These are phyloP conservation scores for Rhagologus leucostigma DNA, from an alignment of 2,113 vertebrate genomes.

Conservation along the genomic window DNA sequence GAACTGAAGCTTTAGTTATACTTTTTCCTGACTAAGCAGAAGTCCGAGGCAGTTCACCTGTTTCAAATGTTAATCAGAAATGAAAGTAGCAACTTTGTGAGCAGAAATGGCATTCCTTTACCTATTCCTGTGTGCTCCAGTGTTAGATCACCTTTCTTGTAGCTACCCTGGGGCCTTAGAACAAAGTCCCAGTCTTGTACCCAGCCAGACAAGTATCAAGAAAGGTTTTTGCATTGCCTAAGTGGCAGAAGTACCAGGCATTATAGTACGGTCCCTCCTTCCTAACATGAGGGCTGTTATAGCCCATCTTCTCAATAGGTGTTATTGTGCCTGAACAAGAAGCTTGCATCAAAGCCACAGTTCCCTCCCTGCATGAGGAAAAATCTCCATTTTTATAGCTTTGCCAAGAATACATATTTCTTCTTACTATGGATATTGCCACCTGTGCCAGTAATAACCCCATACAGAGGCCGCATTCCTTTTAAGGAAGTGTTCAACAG, in stretches of 20 bases:
- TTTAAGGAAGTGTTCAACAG: neutral
- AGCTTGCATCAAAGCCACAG: neutral
- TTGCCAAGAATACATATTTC: neutral
- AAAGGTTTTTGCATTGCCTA: neutral
- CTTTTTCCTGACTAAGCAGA: neutral
- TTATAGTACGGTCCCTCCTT: neutral
- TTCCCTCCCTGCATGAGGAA: neutral
- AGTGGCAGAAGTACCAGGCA: neutral
- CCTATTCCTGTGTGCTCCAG: neutral
- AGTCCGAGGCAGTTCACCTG: neutral
- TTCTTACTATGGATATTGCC: neutral
- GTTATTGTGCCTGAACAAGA: neutral
- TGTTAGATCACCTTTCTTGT: neutral
- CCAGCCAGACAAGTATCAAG: neutral
- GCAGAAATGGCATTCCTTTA: neutral
- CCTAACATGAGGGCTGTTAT: neutral
- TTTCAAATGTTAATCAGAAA: neutral
- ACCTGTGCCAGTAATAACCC: neutral
- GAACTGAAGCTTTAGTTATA: neutral
- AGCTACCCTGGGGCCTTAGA: neutral
- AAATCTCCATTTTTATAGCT: neutral
- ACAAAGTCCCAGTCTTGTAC: neutral
- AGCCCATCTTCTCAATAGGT: neutral
- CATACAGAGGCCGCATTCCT: rapidly evolving
- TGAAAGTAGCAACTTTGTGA: neutral